phyloP scores from a whole-genome alignment of 2,888 invertebrate species.

The Noctuana brunneofusca region DNA sequence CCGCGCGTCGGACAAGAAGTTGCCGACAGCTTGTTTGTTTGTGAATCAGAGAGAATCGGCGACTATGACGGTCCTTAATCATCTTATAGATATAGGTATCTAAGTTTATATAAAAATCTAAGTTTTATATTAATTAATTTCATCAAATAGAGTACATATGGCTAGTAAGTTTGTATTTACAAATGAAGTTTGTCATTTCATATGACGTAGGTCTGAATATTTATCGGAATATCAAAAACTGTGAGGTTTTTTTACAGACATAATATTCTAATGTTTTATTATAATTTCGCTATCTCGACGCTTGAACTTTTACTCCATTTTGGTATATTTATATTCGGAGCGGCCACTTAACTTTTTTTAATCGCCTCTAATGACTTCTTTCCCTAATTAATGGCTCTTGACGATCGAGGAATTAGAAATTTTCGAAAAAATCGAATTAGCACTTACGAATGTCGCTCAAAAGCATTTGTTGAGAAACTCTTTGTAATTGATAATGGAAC shows the following conservation, averaged over 20 bases:
- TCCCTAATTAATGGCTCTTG: constrained; percentile 72
- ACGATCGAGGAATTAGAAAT: constrained; percentile 62
- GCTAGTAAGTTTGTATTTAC: no score
- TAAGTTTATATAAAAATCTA: no score
- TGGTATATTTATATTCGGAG: constrained; percentile 62
- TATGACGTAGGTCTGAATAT: no score
- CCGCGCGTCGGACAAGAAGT: constrained; percentile 45
- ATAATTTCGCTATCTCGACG: constrained; percentile 10
- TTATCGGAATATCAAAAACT: no score
- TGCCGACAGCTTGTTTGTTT: constrained; percentile 54
- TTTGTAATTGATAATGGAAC: background rate
- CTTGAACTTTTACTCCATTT: constrained; percentile 41
- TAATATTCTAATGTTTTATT: constrained; percentile 11
- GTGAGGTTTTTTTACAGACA: background rate
- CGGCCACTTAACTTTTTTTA: constrained; percentile 64
- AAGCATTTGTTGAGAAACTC: constrained; percentile 17
- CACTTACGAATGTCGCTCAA: constrained; percentile 43
- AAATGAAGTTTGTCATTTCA: no score
- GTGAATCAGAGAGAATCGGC: constrained; percentile 12
- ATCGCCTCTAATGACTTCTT: constrained; percentile 71
- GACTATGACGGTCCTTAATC: background rate
- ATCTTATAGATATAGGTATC: no score
- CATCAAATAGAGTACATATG: no score
- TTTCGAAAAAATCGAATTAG: constrained; percentile 53
- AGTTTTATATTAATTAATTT: no score